A percentile compares a stretch with the other conserved stretches of the same genome.
These are phyloP conservation scores for Erithacus rubecula DNA, from an alignment of 2,797 vertebrate genomes.

Conservation along the genomic window DNA sequence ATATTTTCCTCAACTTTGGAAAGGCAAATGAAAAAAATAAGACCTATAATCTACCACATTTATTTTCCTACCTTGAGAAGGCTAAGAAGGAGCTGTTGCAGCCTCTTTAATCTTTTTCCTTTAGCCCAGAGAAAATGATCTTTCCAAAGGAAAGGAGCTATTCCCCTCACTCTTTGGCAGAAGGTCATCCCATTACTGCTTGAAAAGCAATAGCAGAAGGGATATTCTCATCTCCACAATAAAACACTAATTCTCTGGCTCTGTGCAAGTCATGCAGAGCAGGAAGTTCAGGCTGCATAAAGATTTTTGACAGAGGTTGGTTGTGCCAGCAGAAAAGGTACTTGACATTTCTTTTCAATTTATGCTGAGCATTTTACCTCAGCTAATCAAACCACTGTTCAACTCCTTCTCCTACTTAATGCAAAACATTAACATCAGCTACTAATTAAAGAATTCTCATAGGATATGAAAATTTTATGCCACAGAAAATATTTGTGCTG, in stretches of 20 bases:
- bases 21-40: background rate
- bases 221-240: background rate
- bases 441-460: conserved; percentile 43
- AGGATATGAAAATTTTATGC: conserved; percentile 47
- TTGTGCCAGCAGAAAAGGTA: background rate
- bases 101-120: background rate
- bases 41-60: background rate
- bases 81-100: background rate
- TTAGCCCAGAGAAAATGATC: background rate
- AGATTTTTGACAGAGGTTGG: background rate
- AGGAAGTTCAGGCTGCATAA: background rate
- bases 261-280: background rate
- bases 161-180: background rate
- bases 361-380: conserved; percentile 17
- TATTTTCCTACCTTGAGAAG: background rate
- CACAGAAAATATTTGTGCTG: background rate
- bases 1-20: background rate
- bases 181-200: background rate
- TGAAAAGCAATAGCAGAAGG: background rate
- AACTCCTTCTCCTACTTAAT: conserved; percentile 25
- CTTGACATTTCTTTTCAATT: background rate
- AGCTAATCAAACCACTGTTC: conserved; percentile 4
- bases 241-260: background rate
- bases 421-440: background rate
- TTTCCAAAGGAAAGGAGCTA: background rate